Evolutionary conservation across 2,888 invertebrate species (phyloP).

Genomic region (Clunio marinus): DNA sequence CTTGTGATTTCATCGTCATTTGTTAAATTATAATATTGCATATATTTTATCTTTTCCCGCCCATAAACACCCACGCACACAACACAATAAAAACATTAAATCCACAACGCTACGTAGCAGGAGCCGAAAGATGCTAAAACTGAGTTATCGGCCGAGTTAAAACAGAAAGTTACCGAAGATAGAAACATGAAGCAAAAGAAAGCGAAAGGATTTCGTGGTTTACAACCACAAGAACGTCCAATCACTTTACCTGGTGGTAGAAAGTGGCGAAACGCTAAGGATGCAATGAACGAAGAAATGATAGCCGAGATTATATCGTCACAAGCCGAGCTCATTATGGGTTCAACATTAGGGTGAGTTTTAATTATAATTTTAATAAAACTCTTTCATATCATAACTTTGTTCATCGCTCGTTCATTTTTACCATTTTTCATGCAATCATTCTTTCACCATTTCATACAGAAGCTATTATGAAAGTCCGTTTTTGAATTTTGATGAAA

Average conservation of each 20-base stretch:
- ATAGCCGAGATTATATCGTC: constrained; percentile 79
- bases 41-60: constrained; percentile 24
- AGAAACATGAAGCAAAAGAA: constrained; percentile 41
- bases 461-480: constrained; percentile 50
- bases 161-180: constrained; percentile 39
- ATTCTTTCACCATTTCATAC: constrained; percentile 37
- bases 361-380: background rate
- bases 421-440: constrained; percentile 9
- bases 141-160: constrained; percentile 39
- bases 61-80: background rate
- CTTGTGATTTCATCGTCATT: constrained; percentile 7
- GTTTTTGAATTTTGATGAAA: constrained; percentile 49
- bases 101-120: background rate
- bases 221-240: constrained; percentile 64
- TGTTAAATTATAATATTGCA: constrained; percentile 15
- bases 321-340: constrained; percentile 80
- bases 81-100: background rate
- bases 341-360: constrained; percentile 79
- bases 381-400: constrained; percentile 39
- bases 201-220: constrained; percentile 54
- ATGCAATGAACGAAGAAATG: constrained; percentile 83
- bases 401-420: constrained; percentile 10
- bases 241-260: constrained; percentile 73
- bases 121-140: constrained; percentile 26
- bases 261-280: constrained; percentile 75